Evolutionary conservation across 2,888 invertebrate species (phyloP).

Genomic region (Taphrorychus bicolor): DNA sequence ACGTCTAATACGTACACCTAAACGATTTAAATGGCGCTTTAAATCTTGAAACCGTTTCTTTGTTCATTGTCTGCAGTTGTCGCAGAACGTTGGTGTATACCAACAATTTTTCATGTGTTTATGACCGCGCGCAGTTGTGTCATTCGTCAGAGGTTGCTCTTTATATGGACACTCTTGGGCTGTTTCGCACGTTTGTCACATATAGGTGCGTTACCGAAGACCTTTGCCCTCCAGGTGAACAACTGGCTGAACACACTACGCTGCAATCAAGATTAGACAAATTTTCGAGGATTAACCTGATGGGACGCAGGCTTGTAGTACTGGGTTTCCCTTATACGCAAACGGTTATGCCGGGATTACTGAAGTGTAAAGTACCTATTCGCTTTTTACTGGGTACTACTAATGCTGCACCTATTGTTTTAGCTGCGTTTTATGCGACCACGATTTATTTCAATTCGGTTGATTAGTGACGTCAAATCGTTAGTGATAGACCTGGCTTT

Average conservation of each 20-base stretch:
- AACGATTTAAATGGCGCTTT: neutral
- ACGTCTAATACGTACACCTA: neutral
- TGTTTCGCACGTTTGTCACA: conserved; percentile 19
- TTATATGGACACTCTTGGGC: conserved; percentile 29
- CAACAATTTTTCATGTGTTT: conserved; percentile 9
- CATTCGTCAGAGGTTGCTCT: conserved; percentile 23
- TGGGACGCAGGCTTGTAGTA: neutral
- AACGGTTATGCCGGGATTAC: neutral
- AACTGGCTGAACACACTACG: too few relatives aligned
- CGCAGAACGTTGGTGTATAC: conserved; percentile 11
- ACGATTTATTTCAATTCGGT: neutral
- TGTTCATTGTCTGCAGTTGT: conserved; percentile 11
- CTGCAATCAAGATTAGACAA: neutral
- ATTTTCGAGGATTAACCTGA: neutral
- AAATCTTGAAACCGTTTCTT: conserved; percentile 11
- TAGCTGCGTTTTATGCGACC: too few relatives aligned
- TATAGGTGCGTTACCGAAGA: neutral
- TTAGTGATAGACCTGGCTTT: neutral
- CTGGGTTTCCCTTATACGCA: neutral
- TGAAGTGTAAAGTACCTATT: neutral
- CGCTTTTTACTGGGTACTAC: neutral
- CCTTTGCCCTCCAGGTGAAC: neutral
- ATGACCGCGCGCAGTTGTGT: conserved; percentile 24
- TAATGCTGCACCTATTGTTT: neutral
- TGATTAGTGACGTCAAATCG: too few relatives aligned